Base-by-base conservation (phyloP, 1,140 invertebrate species). In the Popillia japonica region DNA sequence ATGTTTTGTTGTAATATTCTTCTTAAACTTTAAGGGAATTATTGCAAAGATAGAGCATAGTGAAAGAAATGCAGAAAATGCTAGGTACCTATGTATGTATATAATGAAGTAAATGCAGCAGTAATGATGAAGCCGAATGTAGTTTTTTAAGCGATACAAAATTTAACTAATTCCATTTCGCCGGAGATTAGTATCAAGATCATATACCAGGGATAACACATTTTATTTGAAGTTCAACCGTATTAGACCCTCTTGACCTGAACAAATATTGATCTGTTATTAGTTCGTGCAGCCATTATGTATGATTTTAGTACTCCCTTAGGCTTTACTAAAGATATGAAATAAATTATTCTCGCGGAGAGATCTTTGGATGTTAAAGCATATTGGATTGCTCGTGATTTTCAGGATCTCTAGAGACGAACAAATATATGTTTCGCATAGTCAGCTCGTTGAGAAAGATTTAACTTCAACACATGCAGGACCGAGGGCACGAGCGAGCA, bases 371-470 rank as follows among this genome's bases (percentile, higher is more conserved):
- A 55, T 55, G 14, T 55, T 55, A 55, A 55, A 55, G 17, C 48
- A 17, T 17, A 55, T 55, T 55, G 11, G 48, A 55, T 48, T 48
- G n/a, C 44, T n/a, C 44, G 11, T 48, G 44, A n/a, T 55, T 55
- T 17, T 55, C 48, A 55, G 6, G 17, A 55, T n/a, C 48, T 55
- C 48, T 55, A 17, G 48, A 55, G 48, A 55, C 14, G 48, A 55
- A 17, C 48, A 55, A 55, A 55, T 55, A 55, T 55, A 55, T 55
- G 48, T 55, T 55, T 55, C 48, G 48, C 48, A 55, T 55, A 55
- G 48, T 55, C 48, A 55, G 48, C 48, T 55, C 48, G 48, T 55
- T 55, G 48, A 55, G 48, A 55, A 55, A 55, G 48, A 55, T 55
- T 55, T 55, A 55, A 55, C 48, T 55, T 55, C 48, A 55, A 55